Evolutionary conservation across 2,113 vertebrate genomes (phyloP), one percentile per base, ranked within the genome.

Genomic region (Archilochus colubris): DNA sequence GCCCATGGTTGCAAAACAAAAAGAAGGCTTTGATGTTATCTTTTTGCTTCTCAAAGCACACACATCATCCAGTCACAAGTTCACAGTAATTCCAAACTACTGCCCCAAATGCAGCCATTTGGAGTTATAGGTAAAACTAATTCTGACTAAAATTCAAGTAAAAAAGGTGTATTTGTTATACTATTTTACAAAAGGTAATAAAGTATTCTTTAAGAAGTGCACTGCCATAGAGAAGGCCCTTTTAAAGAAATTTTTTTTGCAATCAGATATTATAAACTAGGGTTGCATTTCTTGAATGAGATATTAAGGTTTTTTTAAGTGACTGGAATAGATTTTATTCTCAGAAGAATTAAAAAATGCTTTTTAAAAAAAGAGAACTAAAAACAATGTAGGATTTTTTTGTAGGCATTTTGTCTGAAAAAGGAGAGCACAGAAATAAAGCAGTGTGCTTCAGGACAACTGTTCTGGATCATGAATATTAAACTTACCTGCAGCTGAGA

Each of bases 401-500:
- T 40, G 10, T 51, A 10, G 25, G 3, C 61, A 38, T 28, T 57
- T 50, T 30, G 19, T 27, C 24, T 53, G 19, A 36, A 59, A 66
- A 69, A 68, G 12, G 6, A 59, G 12, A 72, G 44, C 50, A 76
- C 43, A 90, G 36, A 43, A 87, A 62, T 7, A 82, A 88, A 14
- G 2, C 43, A 48, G 14, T 57, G 18, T 58, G 27, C 40, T 88
- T 70, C 30, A 62, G 30, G 8, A 36, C 8, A 79, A 50, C 27
- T 17, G 24, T 8, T 73, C 4, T 36, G 21, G 11, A 86, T 22
- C 82, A 48, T 0, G 5, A 87, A 58, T 25, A 30, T 8, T 10
- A 21, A 21, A 15, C 97, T 98, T 97, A 99, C 99, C 98, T 98
- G 98, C 53, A 96, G 82, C 9, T 96, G 82, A 51, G 97, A 90